A percentile compares a stretch with the other conserved stretches of the same genome.
These are phyloP conservation scores for Carassius carassius DNA, from an alignment of 2,113 vertebrate genomes.

Conservation along the genomic window DNA sequence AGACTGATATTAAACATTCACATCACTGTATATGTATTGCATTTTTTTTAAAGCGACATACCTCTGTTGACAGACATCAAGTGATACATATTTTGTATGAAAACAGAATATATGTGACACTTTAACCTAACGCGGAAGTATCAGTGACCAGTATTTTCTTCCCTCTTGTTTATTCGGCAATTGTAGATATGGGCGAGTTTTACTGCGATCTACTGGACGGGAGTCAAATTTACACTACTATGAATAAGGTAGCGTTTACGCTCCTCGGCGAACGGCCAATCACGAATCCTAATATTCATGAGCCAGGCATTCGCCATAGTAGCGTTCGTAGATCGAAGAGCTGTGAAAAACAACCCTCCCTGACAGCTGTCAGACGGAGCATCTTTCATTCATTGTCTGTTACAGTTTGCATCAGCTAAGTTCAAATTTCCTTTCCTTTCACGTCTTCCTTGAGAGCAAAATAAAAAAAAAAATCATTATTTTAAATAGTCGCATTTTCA, in stretches of 20 bases:
- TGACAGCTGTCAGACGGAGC: slow-evolving; percentile 26
- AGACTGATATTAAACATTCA: not conserved
- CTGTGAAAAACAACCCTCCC: not conserved
- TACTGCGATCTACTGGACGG: slow-evolving; percentile 30
- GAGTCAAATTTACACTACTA: not conserved
- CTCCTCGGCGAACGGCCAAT: not conserved
- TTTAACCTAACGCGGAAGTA: slow-evolving; percentile 25
- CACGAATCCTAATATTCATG: slow-evolving; percentile 15
- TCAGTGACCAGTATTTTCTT: not conserved
- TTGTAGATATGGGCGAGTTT: not conserved
- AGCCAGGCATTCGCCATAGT: not conserved
- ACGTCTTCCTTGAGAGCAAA: not conserved
- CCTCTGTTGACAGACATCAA: not conserved
- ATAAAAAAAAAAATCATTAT: too few relatives aligned
- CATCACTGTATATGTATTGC: not conserved
- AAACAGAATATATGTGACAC: not conserved
- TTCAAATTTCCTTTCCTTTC: not conserved
- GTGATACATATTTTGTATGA: not conserved
- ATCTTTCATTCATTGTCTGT: not conserved
- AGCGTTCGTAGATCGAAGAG: not conserved
- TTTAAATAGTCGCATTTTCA: not conserved
- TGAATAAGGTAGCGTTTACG: not conserved
- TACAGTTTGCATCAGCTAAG: not conserved
- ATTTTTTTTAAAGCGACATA: not conserved
- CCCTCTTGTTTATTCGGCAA: not conserved